These are phyloP conservation scores for Ophioninae sp. DNA, from an alignment of 2,888 invertebrate species.

Conservation along the genomic window DNA sequence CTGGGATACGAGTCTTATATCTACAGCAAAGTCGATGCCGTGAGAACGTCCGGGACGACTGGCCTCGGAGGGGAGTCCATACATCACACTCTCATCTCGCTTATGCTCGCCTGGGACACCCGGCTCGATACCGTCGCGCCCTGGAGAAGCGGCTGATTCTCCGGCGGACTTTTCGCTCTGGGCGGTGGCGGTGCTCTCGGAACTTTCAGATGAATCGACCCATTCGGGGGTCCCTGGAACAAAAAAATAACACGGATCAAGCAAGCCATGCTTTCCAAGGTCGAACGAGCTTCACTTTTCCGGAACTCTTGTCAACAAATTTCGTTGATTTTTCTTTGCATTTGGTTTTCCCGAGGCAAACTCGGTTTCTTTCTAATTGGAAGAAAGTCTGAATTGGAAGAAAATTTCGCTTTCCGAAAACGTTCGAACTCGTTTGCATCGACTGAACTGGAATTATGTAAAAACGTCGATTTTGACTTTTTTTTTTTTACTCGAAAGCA, in stretches of 20 bases:
- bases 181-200: slow-evolving; percentile 84
- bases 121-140: slow-evolving; percentile 83
- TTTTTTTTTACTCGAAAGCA: too few relatives aligned
- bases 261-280: too few relatives aligned
- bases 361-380: too few relatives aligned
- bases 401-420: too few relatives aligned
- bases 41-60: slow-evolving; percentile 77
- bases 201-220: slow-evolving; percentile 82
- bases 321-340: too few relatives aligned
- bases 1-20: slow-evolving; percentile 53
- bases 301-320: too few relatives aligned
- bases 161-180: slow-evolving; percentile 83
- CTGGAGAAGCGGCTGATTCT: slow-evolving; percentile 83
- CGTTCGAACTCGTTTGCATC: too few relatives aligned
- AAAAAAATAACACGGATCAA: background rate
- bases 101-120: slow-evolving; percentile 92
- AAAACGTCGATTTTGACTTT: too few relatives aligned
- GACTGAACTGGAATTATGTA: too few relatives aligned
- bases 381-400: too few relatives aligned
- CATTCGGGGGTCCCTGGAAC: slow-evolving; percentile 78
- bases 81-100: slow-evolving; percentile 95
- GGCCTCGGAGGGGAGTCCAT: slow-evolving; percentile 79
- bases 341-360: too few relatives aligned
- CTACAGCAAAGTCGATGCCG: slow-evolving; percentile 77
- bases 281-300: too few relatives aligned